phyloP scores from a whole-genome alignment of 2,797 vertebrate genomes.

The Hyperoplus immaculatus region DNA sequence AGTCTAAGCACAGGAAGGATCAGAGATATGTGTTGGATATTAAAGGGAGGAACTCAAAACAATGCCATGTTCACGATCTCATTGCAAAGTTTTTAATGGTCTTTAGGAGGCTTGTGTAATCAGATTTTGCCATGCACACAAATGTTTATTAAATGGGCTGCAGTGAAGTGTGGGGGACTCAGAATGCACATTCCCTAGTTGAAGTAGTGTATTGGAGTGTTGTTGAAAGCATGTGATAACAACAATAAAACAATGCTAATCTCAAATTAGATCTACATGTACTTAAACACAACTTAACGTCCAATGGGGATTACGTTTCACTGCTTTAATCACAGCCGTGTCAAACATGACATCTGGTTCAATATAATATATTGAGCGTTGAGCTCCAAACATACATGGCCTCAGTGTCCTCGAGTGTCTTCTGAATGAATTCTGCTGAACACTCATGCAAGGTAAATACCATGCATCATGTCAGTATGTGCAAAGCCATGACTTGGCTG shows the following conservation, averaged over 20 bases:
- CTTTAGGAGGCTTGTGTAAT: constrained; percentile 44
- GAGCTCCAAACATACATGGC: neutral
- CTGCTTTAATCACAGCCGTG: constrained; percentile 1
- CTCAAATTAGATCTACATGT: constrained; percentile 31
- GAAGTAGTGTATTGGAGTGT: constrained; percentile 56
- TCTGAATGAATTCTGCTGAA: constrained; percentile 45
- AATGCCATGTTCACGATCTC: constrained; percentile 22
- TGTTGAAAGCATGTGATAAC: constrained; percentile 44
- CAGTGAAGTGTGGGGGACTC: constrained; percentile 58
- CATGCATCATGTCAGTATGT: constrained; percentile 60
- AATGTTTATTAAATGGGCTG: constrained; percentile 63
- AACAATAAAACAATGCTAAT: constrained; percentile 58
- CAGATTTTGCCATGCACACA: constrained; percentile 69
- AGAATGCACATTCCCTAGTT: constrained; percentile 68
- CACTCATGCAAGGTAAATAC: constrained; percentile 53
- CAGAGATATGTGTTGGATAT: neutral
- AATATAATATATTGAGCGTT: neutral
- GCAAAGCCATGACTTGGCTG: constrained; percentile 47
- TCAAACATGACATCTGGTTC: constrained; percentile 13
- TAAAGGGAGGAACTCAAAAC: constrained; percentile 13
- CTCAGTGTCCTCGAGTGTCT: constrained; percentile 27
- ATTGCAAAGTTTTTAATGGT: constrained; percentile 47
- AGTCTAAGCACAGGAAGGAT: neutral
- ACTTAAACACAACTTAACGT: constrained; percentile 5
- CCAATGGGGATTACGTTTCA: neutral